Evolutionary conservation across 1,140 invertebrate genomes (phyloP).

Genomic region (Hirudo medicinalis): DNA sequence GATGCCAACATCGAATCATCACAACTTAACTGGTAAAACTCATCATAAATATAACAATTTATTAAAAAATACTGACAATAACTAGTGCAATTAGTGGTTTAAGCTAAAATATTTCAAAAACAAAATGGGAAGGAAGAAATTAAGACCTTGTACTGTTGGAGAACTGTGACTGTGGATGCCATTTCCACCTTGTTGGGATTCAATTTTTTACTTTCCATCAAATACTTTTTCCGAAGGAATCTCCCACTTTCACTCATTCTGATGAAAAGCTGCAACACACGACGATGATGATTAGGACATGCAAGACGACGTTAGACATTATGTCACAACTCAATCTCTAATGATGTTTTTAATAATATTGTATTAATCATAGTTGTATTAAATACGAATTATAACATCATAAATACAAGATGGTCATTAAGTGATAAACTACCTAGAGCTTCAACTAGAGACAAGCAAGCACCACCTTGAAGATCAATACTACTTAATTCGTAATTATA

Average conservation of each 20-base stretch:
- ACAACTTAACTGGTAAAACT: not conserved
- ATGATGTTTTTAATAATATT: no score
- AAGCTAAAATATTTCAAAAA: not conserved
- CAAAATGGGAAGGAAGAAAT: not conserved
- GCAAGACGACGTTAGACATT: no score
- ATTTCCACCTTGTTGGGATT: no score
- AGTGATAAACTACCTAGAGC: no score
- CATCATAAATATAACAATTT: not conserved
- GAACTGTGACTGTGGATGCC: not conserved
- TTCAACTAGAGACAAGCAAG: no score
- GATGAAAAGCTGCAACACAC: conserved; percentile 18
- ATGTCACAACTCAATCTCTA: no score
- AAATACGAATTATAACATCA: no score
- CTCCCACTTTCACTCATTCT: conserved; percentile 16
- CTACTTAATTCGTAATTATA: not conserved
- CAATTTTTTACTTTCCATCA: not conserved
- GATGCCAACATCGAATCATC: not conserved
- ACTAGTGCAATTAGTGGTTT: not conserved
- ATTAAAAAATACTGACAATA: not conserved
- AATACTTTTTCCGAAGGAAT: conserved; percentile 5
- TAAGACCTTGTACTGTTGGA: not conserved
- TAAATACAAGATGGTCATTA: no score
- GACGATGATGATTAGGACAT: not conserved
- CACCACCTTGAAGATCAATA: no score
- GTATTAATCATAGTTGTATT: no score